These are phyloP conservation scores for Brenthis ino DNA, from an alignment of 2,888 invertebrate species.

Conservation along the genomic window DNA sequence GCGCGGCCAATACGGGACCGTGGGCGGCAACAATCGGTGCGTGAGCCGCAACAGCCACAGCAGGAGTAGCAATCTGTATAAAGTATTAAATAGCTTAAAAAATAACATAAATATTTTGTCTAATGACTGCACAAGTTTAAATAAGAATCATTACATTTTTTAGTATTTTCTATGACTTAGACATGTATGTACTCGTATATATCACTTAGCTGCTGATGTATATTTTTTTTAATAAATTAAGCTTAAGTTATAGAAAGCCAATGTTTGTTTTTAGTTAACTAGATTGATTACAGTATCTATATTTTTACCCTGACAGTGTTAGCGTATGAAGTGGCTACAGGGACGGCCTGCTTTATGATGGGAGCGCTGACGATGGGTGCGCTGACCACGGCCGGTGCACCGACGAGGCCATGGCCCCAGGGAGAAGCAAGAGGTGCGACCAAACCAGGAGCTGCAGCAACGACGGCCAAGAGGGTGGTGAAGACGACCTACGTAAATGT, in stretches of 20 bases:
- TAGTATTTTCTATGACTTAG: too few relatives aligned
- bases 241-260: too few relatives aligned
- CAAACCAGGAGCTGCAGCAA: conserved; percentile 72
- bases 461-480: conserved; percentile 72
- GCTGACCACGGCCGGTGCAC: conserved; percentile 53
- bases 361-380: conserved; percentile 65
- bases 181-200: too few relatives aligned
- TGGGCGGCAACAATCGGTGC: conserved; percentile 50
- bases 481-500: conserved; percentile 68
- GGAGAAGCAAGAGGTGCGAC: conserved; percentile 64
- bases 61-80: conserved; percentile 65
- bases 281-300: conserved; percentile 1
- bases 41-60: conserved; percentile 59
- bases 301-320: conserved; percentile 83
- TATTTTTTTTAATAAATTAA: too few relatives aligned
- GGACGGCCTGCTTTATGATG: conserved; percentile 77
- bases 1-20: conserved; percentile 47
- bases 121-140: not conserved
- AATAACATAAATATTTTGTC: conserved; percentile 49
- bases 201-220: too few relatives aligned
- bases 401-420: conserved; percentile 54
- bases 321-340: conserved; percentile 85
- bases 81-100: not conserved
- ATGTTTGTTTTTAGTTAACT: too few relatives aligned
- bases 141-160: not conserved